Percentiles rank a stretch among this genome's conserved stretches.
Conservation (phyloP, 2,888 invertebrate genomes). For the Drosophila seclusa region DNA sequence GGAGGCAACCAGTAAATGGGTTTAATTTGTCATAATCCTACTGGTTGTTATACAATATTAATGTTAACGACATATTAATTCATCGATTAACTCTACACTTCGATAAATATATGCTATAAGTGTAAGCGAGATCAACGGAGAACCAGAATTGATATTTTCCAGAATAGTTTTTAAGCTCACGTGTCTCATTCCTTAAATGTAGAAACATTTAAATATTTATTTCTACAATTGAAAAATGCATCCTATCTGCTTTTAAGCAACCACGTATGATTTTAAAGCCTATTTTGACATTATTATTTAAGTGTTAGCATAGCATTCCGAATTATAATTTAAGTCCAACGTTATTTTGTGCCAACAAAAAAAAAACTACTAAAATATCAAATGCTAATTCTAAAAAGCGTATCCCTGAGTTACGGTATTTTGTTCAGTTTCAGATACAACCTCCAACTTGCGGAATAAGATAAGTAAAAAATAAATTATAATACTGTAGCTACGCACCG, state of each 20-base stretch:
- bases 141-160: neutral
- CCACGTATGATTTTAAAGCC: neutral
- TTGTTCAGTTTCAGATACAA: constrained; percentile 22
- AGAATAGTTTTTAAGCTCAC: neutral
- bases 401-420: constrained; percentile 56
- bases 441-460: constrained; percentile 44
- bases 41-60: constrained; percentile 67
- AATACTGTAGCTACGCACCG: constrained; percentile 36
- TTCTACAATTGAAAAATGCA: neutral
- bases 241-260: neutral
- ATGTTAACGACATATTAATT: constrained; percentile 64
- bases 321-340: constrained; percentile 64
- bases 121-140: neutral
- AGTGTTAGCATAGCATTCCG: constrained; percentile 27
- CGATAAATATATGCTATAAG: neutral
- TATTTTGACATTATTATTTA: neutral
- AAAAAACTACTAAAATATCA: constrained; percentile 5
- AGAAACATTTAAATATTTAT: neutral
- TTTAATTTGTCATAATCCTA: constrained; percentile 70
- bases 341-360: constrained; percentile 37
- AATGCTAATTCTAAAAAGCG: constrained; percentile 17
- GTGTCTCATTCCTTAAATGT: neutral
- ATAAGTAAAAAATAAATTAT: constrained; percentile 39
- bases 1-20: constrained; percentile 60
- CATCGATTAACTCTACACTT: constrained; percentile 10